phyloP scores from a whole-genome alignment of 2,113 vertebrate species.

The Clarias magur region DNA sequence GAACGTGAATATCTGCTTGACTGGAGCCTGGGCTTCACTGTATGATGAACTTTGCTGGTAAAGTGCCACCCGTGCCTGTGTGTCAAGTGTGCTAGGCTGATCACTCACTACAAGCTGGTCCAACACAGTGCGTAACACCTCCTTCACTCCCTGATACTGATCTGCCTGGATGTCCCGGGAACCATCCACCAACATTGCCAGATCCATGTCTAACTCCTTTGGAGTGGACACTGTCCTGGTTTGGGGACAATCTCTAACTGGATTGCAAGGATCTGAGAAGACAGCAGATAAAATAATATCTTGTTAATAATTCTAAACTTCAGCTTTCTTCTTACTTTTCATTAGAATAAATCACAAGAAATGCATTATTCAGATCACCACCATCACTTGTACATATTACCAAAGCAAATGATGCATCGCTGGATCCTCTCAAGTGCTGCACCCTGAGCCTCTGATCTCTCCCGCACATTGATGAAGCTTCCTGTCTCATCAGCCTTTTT shows the following conservation, averaged over 20 bases:
- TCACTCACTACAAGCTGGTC: conserved; percentile 75
- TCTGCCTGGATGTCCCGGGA: conserved; percentile 72
- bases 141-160: conserved; percentile 69
- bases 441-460: conserved; percentile 57
- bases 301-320: neutral
- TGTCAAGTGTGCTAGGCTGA: conserved; percentile 45
- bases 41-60: conserved; percentile 74
- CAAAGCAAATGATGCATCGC: conserved; percentile 79
- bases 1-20: conserved; percentile 75
- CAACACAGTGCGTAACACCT: conserved; percentile 75
- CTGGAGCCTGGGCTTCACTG: conserved; percentile 47
- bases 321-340: neutral
- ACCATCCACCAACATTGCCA: conserved; percentile 79
- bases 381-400: conserved; percentile 62
- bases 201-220: conserved; percentile 73
- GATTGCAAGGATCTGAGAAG: conserved; percentile 78
- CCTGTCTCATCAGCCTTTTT: conserved; percentile 74
- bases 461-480: conserved; percentile 69
- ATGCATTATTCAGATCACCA: neutral
- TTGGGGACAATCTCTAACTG: conserved; percentile 60
- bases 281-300: neutral
- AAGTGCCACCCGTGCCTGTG: conserved; percentile 70
- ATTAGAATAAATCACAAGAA: neutral
- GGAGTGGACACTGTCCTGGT: conserved; percentile 37
- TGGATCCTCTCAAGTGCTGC: conserved; percentile 63